These are phyloP conservation scores for Mormyrops attenuatus DNA, from an alignment of 2,797 vertebrate species.

Conservation along the genomic window DNA sequence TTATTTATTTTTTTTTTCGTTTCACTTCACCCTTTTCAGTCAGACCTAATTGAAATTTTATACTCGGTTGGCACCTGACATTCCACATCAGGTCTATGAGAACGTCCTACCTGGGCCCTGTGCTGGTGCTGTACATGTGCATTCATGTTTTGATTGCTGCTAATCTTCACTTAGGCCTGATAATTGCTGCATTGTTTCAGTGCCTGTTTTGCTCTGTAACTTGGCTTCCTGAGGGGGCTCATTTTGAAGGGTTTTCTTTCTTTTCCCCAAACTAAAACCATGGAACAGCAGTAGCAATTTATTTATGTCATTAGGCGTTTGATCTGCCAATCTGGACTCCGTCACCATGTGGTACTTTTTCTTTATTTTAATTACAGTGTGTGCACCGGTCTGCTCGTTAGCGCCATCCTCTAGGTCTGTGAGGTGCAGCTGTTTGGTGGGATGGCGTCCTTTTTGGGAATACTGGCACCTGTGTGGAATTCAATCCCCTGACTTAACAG, in stretches of 20 bases:
- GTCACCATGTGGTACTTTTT: neutral
- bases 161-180: neutral
- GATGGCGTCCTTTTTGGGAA: conserved; percentile 20
- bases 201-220: neutral
- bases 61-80: neutral
- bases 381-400: neutral
- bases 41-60: neutral
- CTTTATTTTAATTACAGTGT: conserved; percentile 25
- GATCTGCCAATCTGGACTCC: conserved; percentile 10
- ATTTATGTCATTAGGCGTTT: neutral
- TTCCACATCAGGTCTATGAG: neutral
- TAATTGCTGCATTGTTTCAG: neutral
- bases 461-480: conserved; percentile 18
- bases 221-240: neutral
- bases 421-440: conserved; percentile 29
- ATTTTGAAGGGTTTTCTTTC: neutral
- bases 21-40: neutral
- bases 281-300: neutral
- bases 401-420: neutral
- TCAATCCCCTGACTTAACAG: conserved; percentile 15
- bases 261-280: neutral
- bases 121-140: neutral
- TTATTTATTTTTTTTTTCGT: neutral
- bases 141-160: neutral
- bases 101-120: neutral